A percentile compares a stretch with the other conserved stretches of the same genome.
Conservation (phyloP, 2,113 vertebrate genomes). For the Drymodes brunneopygia region DNA sequence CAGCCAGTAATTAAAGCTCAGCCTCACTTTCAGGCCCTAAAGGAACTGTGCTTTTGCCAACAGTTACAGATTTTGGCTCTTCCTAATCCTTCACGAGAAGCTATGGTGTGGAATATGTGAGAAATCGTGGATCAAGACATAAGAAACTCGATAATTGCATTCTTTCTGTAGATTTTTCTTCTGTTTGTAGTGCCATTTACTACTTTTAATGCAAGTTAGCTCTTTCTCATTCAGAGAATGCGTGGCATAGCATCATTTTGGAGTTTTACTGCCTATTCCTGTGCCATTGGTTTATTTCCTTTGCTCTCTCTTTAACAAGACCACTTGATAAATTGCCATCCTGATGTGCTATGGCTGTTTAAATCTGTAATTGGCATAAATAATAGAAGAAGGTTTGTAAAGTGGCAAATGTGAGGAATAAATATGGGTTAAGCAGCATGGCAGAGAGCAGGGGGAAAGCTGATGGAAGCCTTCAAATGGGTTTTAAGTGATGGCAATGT, state of each 20-base stretch:
- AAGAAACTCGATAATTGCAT: neutral
- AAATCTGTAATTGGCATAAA: neutral
- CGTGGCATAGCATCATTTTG: neutral
- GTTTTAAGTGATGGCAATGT: neutral
- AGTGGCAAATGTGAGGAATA: neutral
- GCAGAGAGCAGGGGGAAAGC: neutral
- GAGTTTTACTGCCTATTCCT: neutral
- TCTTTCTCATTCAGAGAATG: neutral
- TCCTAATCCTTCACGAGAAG: neutral
- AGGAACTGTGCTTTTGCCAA: neutral
- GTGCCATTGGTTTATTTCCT: neutral
- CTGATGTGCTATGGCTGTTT: neutral
- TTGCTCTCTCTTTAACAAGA: neutral
- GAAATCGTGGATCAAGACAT: neutral
- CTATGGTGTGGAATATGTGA: neutral
- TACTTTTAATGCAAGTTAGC: neutral
- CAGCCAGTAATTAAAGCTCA: conserved; percentile 17
- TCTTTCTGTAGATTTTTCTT: neutral
- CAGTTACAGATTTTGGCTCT: neutral
- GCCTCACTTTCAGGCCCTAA: conserved; percentile 1
- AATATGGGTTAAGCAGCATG: neutral
- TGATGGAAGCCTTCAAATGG: neutral
- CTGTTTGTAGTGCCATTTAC: neutral
- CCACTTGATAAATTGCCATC: neutral
- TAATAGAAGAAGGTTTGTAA: neutral